Evolutionary conservation across 2,113 vertebrate genomes (phyloP).

Genomic region (Sceloporus undulatus): DNA sequence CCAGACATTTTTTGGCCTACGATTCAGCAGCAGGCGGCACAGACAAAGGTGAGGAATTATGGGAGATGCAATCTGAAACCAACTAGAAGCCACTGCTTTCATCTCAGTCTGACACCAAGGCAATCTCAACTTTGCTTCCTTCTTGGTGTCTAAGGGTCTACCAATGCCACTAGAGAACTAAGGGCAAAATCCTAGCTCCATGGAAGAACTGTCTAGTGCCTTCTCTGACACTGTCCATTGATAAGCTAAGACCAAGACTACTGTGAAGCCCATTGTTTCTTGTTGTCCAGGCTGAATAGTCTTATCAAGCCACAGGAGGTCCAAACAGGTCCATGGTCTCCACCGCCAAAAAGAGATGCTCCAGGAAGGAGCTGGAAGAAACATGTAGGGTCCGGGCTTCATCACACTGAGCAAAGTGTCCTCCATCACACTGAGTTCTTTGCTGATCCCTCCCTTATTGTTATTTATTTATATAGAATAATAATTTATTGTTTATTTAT

Average conservation of each 20-base stretch:
- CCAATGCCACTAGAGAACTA: neutral
- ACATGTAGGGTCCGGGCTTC: slow-evolving; percentile 85
- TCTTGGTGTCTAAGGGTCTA: neutral
- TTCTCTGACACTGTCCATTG: neutral
- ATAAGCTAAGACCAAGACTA: neutral
- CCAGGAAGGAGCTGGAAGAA: slow-evolving; percentile 84
- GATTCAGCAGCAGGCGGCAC: no score
- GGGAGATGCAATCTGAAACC: neutral
- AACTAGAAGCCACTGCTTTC: neutral
- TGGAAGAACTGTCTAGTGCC: neutral
- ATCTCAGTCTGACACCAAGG: neutral
- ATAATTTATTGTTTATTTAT: slow-evolving; percentile 50
- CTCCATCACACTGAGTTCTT: slow-evolving; percentile 67
- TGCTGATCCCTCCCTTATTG: slow-evolving; percentile 75
- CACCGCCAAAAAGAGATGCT: slow-evolving; percentile 84
- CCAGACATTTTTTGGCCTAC: neutral
- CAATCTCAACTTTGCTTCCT: neutral
- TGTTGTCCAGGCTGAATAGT: no score
- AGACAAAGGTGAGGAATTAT: neutral
- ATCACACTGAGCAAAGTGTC: slow-evolving; percentile 79
- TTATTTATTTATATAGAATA: no score
- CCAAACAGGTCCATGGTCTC: slow-evolving; percentile 86
- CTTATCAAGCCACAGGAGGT: slow-evolving; percentile 63
- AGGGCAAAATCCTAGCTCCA: neutral
- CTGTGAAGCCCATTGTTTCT: neutral